These are phyloP conservation scores for Gyps fulvus DNA, from an alignment of 2,113 vertebrate species.

Conservation along the genomic window DNA sequence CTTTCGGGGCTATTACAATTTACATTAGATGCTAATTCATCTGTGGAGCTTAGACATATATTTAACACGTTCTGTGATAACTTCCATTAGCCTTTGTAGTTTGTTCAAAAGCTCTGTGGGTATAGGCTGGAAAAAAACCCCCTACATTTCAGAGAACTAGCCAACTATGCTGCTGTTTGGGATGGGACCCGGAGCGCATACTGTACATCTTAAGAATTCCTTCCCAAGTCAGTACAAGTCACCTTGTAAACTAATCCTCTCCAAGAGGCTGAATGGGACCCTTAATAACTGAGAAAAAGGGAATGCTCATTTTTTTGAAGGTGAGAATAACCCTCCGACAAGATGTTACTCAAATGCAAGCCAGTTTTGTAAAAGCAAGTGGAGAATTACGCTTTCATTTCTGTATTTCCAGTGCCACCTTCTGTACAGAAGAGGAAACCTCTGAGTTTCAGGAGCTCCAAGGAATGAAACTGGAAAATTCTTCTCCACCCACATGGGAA, in stretches of 20 bases:
- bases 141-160: rapidly evolving
- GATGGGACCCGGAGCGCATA: background rate
- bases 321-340: rapidly evolving
- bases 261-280: background rate
- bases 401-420: conserved; percentile 27
- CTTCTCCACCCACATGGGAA: background rate
- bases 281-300: rapidly evolving
- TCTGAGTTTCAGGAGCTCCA: background rate
- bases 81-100: background rate
- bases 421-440: background rate
- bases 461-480: background rate
- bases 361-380: rapidly evolving
- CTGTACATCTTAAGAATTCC: rapidly evolving
- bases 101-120: background rate
- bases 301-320: rapidly evolving
- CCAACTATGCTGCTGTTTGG: rapidly evolving
- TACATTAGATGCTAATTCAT: background rate
- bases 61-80: too few relatives aligned
- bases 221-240: background rate
- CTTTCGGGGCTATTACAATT: background rate
- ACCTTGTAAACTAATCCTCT: background rate
- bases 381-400: rapidly evolving
- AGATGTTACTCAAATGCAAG: rapidly evolving
- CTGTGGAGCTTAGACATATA: background rate
- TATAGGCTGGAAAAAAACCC: background rate